Conservation (phyloP, 23 tunicate species). For the Clavelina lepadiformis region DNA sequence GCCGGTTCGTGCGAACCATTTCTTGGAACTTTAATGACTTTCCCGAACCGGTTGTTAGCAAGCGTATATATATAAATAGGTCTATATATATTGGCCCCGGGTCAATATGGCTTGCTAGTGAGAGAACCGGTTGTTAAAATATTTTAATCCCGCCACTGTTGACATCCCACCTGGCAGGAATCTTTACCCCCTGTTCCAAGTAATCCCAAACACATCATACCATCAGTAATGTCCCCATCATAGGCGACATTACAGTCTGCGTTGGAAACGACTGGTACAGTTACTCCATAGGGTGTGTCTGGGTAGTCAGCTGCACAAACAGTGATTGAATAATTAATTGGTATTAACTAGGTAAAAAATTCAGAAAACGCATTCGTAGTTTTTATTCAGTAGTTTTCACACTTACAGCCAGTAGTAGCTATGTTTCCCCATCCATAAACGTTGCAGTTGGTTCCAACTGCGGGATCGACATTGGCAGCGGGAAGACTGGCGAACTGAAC, state of each 20-base stretch:
- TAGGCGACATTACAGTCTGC: conserved; percentile 35
- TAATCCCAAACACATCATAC: conserved; percentile 53
- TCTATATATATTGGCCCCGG: no score
- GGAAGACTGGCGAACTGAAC: conserved; percentile 32
- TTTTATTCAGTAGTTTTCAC: no score
- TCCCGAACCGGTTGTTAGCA: no score
- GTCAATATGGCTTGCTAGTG: no score
- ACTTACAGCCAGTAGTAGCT: conserved; percentile 10
- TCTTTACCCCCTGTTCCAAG: conserved; percentile 48
- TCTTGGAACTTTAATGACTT: no score
- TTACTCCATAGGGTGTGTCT: conserved; percentile 14
- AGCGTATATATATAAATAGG: no score
- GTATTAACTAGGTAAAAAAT: no score
- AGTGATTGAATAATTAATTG: no score
- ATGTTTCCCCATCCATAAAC: conserved; percentile 63
- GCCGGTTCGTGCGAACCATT: background rate
- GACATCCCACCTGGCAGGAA: conserved; percentile 46
- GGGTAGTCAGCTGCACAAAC: conserved; percentile 17
- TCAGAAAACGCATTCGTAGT: no score
- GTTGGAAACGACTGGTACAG: conserved; percentile 29
- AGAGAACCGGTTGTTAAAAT: no score
- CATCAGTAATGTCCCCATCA: conserved; percentile 24
- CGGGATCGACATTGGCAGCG: conserved; percentile 12
- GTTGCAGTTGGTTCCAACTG: conserved; percentile 29
- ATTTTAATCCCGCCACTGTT: no score